Base-by-base conservation (phyloP, 2,113 vertebrate species). In the Sprattus sprattus region DNA sequence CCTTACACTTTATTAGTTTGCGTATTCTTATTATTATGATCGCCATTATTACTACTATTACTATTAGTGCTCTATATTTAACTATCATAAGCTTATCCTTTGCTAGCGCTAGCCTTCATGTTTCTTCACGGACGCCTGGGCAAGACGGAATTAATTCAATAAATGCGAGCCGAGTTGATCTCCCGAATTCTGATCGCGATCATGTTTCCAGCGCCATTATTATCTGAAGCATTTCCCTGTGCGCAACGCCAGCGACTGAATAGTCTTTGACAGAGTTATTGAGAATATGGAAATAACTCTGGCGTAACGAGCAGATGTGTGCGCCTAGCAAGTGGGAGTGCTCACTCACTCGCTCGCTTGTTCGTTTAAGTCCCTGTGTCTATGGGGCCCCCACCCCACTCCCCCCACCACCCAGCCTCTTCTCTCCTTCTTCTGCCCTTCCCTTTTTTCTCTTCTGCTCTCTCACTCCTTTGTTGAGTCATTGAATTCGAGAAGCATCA, bases 261-360 rank as follows among this genome's bases (percentile, higher is more conserved):
- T 89, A 87, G 85, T 85, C 87, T 87, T 87, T 90, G 89, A 90
- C 88, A 90, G 89, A 91, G 89, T 90, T 89, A 89, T 89, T 88
- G 88, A 91, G 90, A 91, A 90, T 85, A 89, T 89, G 88, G 91
- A 89, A 90, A 90, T 89, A 86, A 89, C 83, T 89, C 49, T 64
- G 86, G 85, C 10, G 44, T 91, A 90, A 92, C 89, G 88, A 91
- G 88, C 90, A 92, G 89, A 87, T 92, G 90, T 89, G 87, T 85
- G 85, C 39, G 39, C 84, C 85, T 90, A 86, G 88, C 89, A 88
- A 75, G 83, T 78, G 80, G 47, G 54, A 82, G 78, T 52, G 52
- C 83, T 89, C 71, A 46, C 75, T 84, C 83, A 81, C 50, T 67
- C 45, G 9, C 50, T 67, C 45, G 9, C 32, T 39, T 39, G 39